Conservation (phyloP, 2,113 vertebrate species). For the Xiphophorus couchianus region DNA sequence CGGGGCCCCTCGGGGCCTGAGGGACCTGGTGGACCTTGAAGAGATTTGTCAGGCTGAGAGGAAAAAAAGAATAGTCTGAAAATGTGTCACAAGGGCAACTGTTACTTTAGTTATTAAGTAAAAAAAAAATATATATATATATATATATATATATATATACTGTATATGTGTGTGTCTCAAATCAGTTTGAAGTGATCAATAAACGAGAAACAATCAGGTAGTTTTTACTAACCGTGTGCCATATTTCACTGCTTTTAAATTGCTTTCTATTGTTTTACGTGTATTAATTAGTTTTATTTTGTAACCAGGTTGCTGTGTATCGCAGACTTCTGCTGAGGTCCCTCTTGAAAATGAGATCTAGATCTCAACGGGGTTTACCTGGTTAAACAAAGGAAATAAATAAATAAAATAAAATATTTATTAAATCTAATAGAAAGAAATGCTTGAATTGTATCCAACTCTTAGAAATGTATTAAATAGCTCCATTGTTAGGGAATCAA, state of each 20-base stretch:
- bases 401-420: too few relatives aligned
- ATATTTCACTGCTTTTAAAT: background rate
- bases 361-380: too few relatives aligned
- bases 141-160: too few relatives aligned
- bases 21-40: constrained; percentile 77
- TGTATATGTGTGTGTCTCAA: too few relatives aligned
- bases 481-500: background rate
- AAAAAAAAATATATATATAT: background rate
- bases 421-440: background rate
- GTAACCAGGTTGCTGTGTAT: too few relatives aligned
- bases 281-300: too few relatives aligned
- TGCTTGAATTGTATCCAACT: background rate
- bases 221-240: background rate
- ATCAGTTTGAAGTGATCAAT: too few relatives aligned
- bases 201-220: background rate
- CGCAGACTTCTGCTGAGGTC: too few relatives aligned
- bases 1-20: constrained; percentile 75
- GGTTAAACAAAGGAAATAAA: too few relatives aligned
- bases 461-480: background rate
- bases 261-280: too few relatives aligned
- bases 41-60: constrained; percentile 78
- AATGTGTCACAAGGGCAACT: background rate
- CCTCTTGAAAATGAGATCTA: too few relatives aligned
- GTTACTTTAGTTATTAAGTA: background rate
- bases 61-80: constrained; percentile 32